phyloP scores from a whole-genome alignment of 2,797 vertebrate genomes.

The Bradypodion ventrale region DNA sequence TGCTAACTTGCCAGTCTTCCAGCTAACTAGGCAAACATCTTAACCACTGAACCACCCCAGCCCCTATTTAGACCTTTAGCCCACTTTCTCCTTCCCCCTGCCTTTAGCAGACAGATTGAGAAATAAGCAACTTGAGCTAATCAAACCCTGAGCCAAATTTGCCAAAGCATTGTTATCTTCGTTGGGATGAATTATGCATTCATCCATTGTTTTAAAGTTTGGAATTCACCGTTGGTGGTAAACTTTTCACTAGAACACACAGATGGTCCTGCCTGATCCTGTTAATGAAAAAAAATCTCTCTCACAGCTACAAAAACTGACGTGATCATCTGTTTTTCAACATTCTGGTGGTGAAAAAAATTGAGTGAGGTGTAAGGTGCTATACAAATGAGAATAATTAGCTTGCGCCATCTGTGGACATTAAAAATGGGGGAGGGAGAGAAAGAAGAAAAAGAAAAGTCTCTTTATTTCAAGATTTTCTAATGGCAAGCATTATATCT shows the following conservation, averaged over 20 bases:
- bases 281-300: conserved; percentile 86
- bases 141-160: conserved; percentile 45
- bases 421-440: conserved; percentile 43
- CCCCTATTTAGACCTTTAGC: background rate
- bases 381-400: conserved; percentile 80
- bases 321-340: conserved; percentile 84
- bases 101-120: conserved; percentile 37
- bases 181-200: conserved; percentile 48
- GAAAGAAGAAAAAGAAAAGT: conserved; percentile 11
- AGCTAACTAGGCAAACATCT: no score
- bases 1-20: no score
- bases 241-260: conserved; percentile 81
- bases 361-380: conserved; percentile 75
- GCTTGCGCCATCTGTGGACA: conserved; percentile 80
- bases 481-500: conserved; percentile 62
- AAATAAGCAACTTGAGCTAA: conserved; percentile 51
- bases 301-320: conserved; percentile 81
- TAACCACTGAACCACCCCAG: no score
- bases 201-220: conserved; percentile 70
- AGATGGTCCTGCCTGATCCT: conserved; percentile 85
- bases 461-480: conserved; percentile 53
- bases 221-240: conserved; percentile 72
- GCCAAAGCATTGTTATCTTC: conserved; percentile 26
- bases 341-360: conserved; percentile 70
- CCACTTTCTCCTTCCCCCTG: background rate